Base-by-base conservation (phyloP, 2,113 vertebrate species). In the Psammodynastes pulverulentus region DNA sequence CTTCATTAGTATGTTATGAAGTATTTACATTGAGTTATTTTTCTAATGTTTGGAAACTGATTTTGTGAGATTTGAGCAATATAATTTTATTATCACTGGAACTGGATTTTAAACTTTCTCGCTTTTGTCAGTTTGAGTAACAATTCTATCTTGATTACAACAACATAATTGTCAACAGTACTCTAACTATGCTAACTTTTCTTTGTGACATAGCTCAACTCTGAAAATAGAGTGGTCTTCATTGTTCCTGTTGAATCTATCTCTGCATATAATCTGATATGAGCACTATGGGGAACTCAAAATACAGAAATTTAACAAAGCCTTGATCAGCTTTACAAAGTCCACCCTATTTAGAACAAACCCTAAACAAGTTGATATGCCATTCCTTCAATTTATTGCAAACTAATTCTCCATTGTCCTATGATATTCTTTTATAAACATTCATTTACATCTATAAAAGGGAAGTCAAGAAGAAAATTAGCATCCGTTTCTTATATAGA, bases 161-260 rank as follows among this genome's bases (percentile, higher is more conserved):
- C 5, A 24, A 34, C 24, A 3, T 58, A 23, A 21, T 23, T 54
- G 34, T 58, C 87, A 46, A 56, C 19, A 56, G 39, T 23, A 29
- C 21, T 67, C 4, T 53, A 54, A 54, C 34, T 87, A 19, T 86
- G 9, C 34, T 34, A 72, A n/a, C 62, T 87, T 94, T 89, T 95
- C 84, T 93, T 95, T 92, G 56, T 84, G 62, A 12, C 26, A 56
- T 15, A 5, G 2, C 93, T 53, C 34, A 84, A 1, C 29, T 62
- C 91, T 89, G 89, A 23, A 93, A 93, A 52, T 46, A 39, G 94
- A 93, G 92, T 91, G 93, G 93, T 48, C 88, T 90, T 46, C 49
- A 86, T 95, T 51, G 9, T 29, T 88, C 91, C 0, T 90, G 0
- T 93, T 91, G 89, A 72, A 91, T 94, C 87, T 15, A 87, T 6